Base-by-base conservation (phyloP, 2,888 invertebrate genomes). In the Brenthis daphne region DNA sequence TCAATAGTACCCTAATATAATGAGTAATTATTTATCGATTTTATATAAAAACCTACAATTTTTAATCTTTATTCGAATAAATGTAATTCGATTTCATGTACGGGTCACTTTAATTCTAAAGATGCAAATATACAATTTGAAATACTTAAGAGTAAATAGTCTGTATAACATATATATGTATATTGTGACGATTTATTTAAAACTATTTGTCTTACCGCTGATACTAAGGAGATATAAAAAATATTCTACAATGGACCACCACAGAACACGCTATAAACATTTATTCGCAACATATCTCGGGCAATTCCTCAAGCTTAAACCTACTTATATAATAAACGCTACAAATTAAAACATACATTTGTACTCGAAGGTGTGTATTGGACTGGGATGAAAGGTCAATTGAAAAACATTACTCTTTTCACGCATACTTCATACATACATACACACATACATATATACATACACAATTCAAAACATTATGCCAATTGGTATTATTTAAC, bases 341-440 rank as follows among this genome's bases (percentile, higher is more conserved):
- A 67, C 65, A 75, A 75, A 74, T 67, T 65, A 71, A 74, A 76
- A 76, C 73, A 74, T 48, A 75, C 65, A 71, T 85, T 85, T 84
- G 85, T 85, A 85, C 84, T 84, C 72, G 79, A 79, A 83, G 82
- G 81, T 73, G 70, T 76, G 79, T 76, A 74, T 75, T 67, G 65
- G 65, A 54, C 14, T 64, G 68, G 54, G 43, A 43, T 48, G 24
- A 60, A 61, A 66, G 65, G 65, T 24, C 54, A 66, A 71, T 71
- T 70, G 54, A 67, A 74, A 74, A 69, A 67, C 64, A 64, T 57
- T 67, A 63, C 20, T 20, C 5, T 24, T 6, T 24, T 57, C 47
- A 56, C 8, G 2, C 37, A 67, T 24, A 55, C n/a, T 8, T 53
- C 14, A 29, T 43, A 43, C 37, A 43, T 8, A 8, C 11, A 43